These are phyloP conservation scores for Diprion similis DNA, from an alignment of 1,140 invertebrate genomes.

Conservation along the genomic window DNA sequence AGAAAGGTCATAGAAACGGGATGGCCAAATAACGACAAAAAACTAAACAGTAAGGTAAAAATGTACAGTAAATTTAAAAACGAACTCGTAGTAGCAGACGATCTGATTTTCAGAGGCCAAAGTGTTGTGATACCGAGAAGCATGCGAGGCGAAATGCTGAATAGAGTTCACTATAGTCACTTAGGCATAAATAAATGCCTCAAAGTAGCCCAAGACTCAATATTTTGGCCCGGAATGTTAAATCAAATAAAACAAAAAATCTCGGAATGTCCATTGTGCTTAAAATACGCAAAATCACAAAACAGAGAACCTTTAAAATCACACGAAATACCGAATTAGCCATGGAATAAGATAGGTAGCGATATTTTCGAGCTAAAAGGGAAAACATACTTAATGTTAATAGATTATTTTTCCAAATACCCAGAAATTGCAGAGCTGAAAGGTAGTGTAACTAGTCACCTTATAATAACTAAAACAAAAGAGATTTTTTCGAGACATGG, in stretches of 20 bases:
- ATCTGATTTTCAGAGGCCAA: conserved; percentile 46
- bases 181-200: conserved; percentile 55
- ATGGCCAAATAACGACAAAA: conserved; percentile 49
- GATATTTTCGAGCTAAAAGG: conserved; percentile 53
- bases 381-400: too few relatives aligned
- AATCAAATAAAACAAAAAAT: conserved; percentile 57
- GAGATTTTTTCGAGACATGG: conserved; percentile 50
- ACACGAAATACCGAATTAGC: conserved; percentile 39
- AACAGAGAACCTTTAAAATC: conserved; percentile 46
- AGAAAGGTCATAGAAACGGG: conserved; percentile 39
- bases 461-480: conserved; percentile 39
- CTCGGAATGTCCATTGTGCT: conserved; percentile 50
- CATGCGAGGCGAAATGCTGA: conserved; percentile 45
- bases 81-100: conserved; percentile 43
- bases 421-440: conserved; percentile 23
- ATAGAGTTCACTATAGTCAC: conserved; percentile 55
- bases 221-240: conserved; percentile 57
- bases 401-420: conserved; percentile 33
- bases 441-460: conserved; percentile 20
- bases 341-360: conserved; percentile 40
- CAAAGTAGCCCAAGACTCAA: conserved; percentile 43
- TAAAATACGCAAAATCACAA: conserved; percentile 37
- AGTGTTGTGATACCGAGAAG: conserved; percentile 49
- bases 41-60: conserved; percentile 34
- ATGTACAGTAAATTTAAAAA: conserved; percentile 43